These are phyloP conservation scores for Sula dactylatra DNA, from an alignment of 2,113 vertebrate genomes.

Conservation along the genomic window DNA sequence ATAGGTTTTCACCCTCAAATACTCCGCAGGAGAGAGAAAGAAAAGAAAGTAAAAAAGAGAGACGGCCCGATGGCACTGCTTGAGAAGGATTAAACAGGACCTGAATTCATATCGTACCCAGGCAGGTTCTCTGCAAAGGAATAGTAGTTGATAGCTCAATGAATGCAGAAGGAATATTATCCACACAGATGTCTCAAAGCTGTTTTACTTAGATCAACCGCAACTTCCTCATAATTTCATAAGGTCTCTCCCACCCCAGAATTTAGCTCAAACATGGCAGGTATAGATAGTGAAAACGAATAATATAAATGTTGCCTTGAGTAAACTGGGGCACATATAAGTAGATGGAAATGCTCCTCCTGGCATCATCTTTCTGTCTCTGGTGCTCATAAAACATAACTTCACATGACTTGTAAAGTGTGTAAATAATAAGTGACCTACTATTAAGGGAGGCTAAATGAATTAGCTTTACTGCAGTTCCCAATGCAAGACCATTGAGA, in stretches of 20 bases:
- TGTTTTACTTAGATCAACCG: accelerated
- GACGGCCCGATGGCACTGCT: background rate
- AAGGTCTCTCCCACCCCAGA: background rate
- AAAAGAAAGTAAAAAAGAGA: background rate
- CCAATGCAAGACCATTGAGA: background rate
- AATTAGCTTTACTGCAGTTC: background rate
- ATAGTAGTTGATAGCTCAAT: background rate
- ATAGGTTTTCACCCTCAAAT: background rate
- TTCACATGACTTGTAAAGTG: background rate
- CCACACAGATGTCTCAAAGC: background rate
- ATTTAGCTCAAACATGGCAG: background rate
- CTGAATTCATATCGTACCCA: accelerated
- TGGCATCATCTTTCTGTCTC: background rate
- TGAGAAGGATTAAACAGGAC: background rate
- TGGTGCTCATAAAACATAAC: background rate
- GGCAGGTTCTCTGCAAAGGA: background rate
- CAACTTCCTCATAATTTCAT: background rate
- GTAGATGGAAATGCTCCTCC: background rate
- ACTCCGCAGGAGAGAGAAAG: background rate
- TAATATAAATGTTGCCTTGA: background rate
- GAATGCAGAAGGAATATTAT: background rate
- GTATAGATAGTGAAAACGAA: background rate
- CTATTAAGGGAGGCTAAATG: background rate
- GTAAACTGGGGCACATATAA: background rate
- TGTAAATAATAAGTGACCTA: slow-evolving; percentile 45